phyloP scores from a whole-genome alignment of 2,797 vertebrate species.

The Hylomyscus alleni region DNA sequence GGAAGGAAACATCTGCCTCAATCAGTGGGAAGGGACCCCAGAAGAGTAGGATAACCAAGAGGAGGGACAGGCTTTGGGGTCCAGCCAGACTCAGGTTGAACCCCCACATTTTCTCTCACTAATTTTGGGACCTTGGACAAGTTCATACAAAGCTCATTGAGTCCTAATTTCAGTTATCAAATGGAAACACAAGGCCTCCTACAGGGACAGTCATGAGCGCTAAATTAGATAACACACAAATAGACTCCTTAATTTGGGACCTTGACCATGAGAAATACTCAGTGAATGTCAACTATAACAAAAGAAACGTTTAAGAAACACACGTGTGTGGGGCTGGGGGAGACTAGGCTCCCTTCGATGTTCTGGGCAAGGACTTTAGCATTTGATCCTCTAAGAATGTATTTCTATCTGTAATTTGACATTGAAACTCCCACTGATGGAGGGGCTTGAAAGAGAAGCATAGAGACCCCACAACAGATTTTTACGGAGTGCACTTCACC shows the following conservation, averaged over 20 bases:
- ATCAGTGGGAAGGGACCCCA: neutral
- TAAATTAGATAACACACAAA: slow-evolving; percentile 49
- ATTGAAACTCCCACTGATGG: slow-evolving; percentile 59
- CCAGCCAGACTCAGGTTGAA: neutral
- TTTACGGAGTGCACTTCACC: slow-evolving; percentile 15
- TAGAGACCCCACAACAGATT: neutral
- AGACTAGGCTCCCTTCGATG: neutral
- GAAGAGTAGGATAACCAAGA: neutral
- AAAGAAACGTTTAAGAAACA: slow-evolving; percentile 35
- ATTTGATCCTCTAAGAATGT: neutral
- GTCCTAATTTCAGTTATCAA: slow-evolving; percentile 71
- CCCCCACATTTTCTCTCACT: slow-evolving; percentile 6
- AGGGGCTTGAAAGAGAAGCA: slow-evolving; percentile 46
- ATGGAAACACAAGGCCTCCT: slow-evolving; percentile 55
- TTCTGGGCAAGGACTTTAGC: neutral
- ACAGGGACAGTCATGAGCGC: neutral
- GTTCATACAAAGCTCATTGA: slow-evolving; percentile 33
- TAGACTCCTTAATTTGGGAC: neutral
- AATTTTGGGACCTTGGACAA: slow-evolving; percentile 18
- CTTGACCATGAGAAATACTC: slow-evolving; percentile 17
- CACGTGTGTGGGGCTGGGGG: too few species aligned
- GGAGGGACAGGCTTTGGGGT: neutral
- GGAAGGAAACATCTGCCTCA: neutral
- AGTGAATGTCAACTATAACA: neutral
- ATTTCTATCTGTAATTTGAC: slow-evolving; percentile 50